phyloP scores from a whole-genome alignment of 2,113 vertebrate species.

The Chloroceryle aenea region DNA sequence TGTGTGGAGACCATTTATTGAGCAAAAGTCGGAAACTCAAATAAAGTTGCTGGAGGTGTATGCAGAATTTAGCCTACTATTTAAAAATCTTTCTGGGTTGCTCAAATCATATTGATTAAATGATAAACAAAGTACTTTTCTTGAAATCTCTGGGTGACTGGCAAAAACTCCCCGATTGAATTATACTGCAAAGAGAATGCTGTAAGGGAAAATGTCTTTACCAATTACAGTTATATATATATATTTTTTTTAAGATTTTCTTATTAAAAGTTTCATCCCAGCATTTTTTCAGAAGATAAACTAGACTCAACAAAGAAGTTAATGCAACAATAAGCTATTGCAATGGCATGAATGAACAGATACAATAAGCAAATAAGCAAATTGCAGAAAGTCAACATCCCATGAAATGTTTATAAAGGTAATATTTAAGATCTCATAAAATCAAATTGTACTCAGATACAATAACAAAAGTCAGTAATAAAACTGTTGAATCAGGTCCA shows the following conservation, averaged over 20 bases:
- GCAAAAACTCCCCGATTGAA: constrained; percentile 28
- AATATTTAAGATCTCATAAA: constrained; percentile 69
- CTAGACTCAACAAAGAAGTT: constrained; percentile 43
- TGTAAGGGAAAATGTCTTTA: constrained; percentile 5
- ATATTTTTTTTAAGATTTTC: background rate
- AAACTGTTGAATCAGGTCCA: constrained; percentile 10
- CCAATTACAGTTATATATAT: background rate
- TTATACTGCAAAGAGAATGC: background rate
- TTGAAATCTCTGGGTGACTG: background rate
- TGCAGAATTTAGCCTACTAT: background rate
- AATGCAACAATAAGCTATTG: constrained; percentile 59
- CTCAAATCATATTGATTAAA: constrained; percentile 47
- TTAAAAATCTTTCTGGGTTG: constrained; percentile 18
- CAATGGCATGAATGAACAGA: constrained; percentile 37
- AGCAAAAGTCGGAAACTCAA: background rate
- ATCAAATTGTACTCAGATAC: constrained; percentile 59
- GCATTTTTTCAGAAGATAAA: constrained; percentile 47
- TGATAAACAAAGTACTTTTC: constrained; percentile 22
- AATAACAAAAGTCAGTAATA: constrained; percentile 54
- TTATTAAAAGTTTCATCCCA: constrained; percentile 58
- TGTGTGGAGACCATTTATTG: background rate
- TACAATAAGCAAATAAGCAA: constrained; percentile 63
- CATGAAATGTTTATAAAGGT: constrained; percentile 71
- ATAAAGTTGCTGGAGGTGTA: background rate
- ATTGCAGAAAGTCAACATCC: constrained; percentile 62